These are phyloP conservation scores for Eptesicus fuscus DNA, from an alignment of 2,113 vertebrate species.

Conservation along the genomic window DNA sequence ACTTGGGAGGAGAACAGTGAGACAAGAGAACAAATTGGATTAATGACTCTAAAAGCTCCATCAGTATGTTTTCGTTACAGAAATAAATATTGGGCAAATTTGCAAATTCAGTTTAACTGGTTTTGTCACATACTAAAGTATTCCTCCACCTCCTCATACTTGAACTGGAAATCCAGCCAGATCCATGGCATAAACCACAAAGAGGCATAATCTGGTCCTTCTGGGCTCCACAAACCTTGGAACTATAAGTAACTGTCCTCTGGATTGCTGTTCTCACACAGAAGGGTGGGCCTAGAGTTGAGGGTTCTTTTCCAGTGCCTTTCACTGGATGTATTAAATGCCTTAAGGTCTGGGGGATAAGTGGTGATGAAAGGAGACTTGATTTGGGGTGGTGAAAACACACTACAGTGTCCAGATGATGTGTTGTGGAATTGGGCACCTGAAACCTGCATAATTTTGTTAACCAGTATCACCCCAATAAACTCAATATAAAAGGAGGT, in stretches of 20 bases:
- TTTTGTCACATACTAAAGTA: neutral
- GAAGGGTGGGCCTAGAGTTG: neutral
- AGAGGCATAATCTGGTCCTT: neutral
- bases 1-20: neutral
- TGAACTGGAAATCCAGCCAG: neutral
- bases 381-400: neutral
- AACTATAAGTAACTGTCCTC: rapidly evolving
- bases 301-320: neutral
- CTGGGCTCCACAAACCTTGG: neutral
- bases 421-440: neutral
- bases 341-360: neutral
- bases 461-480: neutral
- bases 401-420: neutral
- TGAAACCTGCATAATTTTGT: neutral
- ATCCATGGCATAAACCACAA: neutral
- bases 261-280: neutral
- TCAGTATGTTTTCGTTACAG: neutral
- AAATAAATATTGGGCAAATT: neutral
- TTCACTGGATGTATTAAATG: neutral
- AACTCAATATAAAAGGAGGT: neutral
- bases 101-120: neutral
- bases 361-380: neutral
- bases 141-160: neutral
- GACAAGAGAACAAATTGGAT: neutral
- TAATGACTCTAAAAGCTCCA: neutral